Percentiles rank a stretch among this genome's conserved stretches.
phyloP scores from a whole-genome alignment of 1,140 invertebrate species.

The Drosophila kohkoa region DNA sequence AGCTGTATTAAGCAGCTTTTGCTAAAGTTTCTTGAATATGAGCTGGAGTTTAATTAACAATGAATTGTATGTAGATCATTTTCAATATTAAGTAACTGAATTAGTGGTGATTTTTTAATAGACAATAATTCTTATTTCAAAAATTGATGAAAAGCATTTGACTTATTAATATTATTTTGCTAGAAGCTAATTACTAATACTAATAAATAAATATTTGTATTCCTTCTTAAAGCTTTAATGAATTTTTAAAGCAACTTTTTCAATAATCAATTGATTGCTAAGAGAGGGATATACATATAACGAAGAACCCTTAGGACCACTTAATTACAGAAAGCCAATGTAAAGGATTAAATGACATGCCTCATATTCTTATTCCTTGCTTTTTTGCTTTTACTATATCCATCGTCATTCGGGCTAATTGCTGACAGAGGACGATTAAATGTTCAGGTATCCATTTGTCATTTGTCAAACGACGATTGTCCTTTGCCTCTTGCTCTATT shows the following conservation, averaged over 20 bases:
- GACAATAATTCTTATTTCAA: too few relatives aligned
- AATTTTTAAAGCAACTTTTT: background rate
- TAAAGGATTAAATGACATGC: conserved; percentile 19
- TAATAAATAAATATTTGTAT: too few relatives aligned
- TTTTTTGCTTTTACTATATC: background rate
- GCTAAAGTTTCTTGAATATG: too few relatives aligned
- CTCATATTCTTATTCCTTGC: background rate
- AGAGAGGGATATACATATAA: background rate
- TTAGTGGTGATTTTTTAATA: too few relatives aligned
- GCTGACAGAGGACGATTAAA: conserved; percentile 38
- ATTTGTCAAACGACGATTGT: conserved; percentile 20
- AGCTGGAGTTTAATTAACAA: too few relatives aligned
- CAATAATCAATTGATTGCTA: background rate
- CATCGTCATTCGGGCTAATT: conserved; percentile 27
- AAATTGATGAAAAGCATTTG: too few relatives aligned
- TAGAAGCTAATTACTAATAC: too few relatives aligned
- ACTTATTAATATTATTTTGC: too few relatives aligned
- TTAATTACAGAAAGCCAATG: background rate
- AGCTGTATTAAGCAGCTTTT: too few relatives aligned
- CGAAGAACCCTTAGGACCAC: background rate
- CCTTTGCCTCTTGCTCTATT: conserved; percentile 7
- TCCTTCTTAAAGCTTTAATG: too few relatives aligned
- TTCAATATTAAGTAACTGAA: too few relatives aligned
- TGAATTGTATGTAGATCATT: too few relatives aligned
- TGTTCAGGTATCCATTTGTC: conserved; percentile 29